Conservation (phyloP, 2,797 vertebrate genomes). For the Cynodonichthys magdalenae region DNA sequence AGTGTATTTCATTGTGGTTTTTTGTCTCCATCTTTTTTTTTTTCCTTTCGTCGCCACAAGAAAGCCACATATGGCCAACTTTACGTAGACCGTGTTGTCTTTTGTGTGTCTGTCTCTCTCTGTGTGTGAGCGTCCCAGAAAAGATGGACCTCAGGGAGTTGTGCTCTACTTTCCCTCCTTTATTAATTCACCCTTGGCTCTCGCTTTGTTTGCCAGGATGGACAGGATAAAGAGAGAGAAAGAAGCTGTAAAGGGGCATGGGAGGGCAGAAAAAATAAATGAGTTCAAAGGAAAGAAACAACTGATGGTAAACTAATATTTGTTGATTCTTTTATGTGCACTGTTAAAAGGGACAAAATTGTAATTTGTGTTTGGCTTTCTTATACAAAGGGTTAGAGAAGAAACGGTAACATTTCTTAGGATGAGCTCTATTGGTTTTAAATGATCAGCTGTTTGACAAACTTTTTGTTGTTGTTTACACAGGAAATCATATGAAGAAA, state of each 20-base stretch:
- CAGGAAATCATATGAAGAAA: constrained; percentile 61
- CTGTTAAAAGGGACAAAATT: not conserved
- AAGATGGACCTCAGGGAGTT: constrained; percentile 77
- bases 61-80: constrained; percentile 22
- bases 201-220: constrained; percentile 59
- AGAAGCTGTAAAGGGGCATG: constrained; percentile 19
- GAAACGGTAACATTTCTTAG: not conserved
- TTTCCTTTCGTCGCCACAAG: constrained; percentile 25
- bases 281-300: constrained; percentile 32
- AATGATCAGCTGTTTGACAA: constrained; percentile 1
- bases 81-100: constrained; percentile 39
- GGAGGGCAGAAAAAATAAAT: constrained; percentile 35
- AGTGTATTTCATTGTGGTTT: constrained; percentile 26
- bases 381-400: too few species aligned
- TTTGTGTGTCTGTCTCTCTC: constrained; percentile 35
- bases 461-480: constrained; percentile 11
- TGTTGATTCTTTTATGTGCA: not conserved
- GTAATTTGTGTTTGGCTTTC: not conserved
- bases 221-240: constrained; percentile 38
- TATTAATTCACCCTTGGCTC: constrained; percentile 76
- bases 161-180: constrained; percentile 81
- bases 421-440: not conserved
- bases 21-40: constrained; percentile 13
- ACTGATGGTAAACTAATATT: constrained; percentile 27
- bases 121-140: constrained; percentile 79